Evolutionary conservation across 2,888 invertebrate genomes (phyloP).

Genomic region (Dynastes grantii): DNA sequence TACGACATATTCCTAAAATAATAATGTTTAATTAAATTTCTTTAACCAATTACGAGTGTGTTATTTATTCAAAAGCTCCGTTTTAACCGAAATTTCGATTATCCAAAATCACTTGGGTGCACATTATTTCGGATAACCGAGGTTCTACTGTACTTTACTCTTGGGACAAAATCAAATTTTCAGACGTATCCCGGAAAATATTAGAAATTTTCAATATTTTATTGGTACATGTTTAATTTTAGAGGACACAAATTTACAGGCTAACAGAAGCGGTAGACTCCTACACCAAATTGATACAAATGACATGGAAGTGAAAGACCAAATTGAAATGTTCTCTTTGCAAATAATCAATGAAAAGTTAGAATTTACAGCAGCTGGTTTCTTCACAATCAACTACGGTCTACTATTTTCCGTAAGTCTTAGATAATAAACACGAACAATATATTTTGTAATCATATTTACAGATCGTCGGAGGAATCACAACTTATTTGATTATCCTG

Average conservation of each 20-base stretch:
- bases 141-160: neutral
- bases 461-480: slow-evolving; percentile 63
- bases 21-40: too few species aligned
- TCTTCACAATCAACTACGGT: slow-evolving; percentile 64
- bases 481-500: slow-evolving; percentile 65
- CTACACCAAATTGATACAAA: slow-evolving; percentile 64
- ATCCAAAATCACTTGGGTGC: too few species aligned
- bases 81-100: too few species aligned
- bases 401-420: slow-evolving; percentile 63
- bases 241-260: slow-evolving; percentile 56
- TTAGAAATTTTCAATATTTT: too few species aligned
- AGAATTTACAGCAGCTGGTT: slow-evolving; percentile 65
- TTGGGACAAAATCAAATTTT: too few species aligned
- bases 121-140: too few species aligned
- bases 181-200: too few species aligned
- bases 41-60: too few species aligned
- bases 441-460: slow-evolving; percentile 37
- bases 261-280: slow-evolving; percentile 60
- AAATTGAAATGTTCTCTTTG: slow-evolving; percentile 66
- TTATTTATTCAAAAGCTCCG: too few species aligned
- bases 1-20: too few species aligned
- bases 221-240: neutral
- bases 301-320: slow-evolving; percentile 62
- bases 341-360: slow-evolving; percentile 65
- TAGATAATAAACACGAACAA: neutral